phyloP scores from a whole-genome alignment of 2,113 vertebrate genomes.

The Pachypanchax playfairii region DNA sequence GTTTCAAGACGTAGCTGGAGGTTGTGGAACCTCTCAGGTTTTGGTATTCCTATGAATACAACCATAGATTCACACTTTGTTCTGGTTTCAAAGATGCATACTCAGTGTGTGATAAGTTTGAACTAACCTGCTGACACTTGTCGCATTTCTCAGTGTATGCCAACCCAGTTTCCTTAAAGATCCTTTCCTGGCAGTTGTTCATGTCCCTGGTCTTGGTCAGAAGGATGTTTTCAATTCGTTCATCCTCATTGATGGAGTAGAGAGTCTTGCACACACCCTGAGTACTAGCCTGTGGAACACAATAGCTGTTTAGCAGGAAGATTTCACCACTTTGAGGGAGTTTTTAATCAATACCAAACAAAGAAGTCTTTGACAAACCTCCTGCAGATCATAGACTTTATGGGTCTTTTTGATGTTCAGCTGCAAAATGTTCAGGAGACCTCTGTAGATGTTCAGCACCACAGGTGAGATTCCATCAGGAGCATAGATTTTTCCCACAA shows the following conservation, averaged over 20 bases:
- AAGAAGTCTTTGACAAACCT: slow-evolving; percentile 67
- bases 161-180: slow-evolving; percentile 75
- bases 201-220: slow-evolving; percentile 83
- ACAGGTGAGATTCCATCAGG: slow-evolving; percentile 64
- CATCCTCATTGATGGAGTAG: slow-evolving; percentile 82
- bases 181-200: slow-evolving; percentile 82
- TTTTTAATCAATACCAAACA: neutral
- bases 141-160: slow-evolving; percentile 75
- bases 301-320: neutral
- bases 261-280: slow-evolving; percentile 86
- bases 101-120: neutral
- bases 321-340: neutral
- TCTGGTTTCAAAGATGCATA: neutral
- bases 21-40: slow-evolving; percentile 77
- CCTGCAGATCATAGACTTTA: slow-evolving; percentile 85
- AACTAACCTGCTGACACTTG: slow-evolving; percentile 69
- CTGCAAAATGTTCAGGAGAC: slow-evolving; percentile 79
- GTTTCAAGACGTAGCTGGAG: slow-evolving; percentile 81
- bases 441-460: slow-evolving; percentile 81
- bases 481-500: slow-evolving; percentile 76
- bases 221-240: slow-evolving; percentile 58
- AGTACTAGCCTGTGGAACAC: slow-evolving; percentile 76
- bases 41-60: slow-evolving; percentile 71
- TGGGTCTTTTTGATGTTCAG: slow-evolving; percentile 82
- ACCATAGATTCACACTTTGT: neutral